phyloP scores from a whole-genome alignment of 2,113 vertebrate genomes.

The Azemiops feae region DNA sequence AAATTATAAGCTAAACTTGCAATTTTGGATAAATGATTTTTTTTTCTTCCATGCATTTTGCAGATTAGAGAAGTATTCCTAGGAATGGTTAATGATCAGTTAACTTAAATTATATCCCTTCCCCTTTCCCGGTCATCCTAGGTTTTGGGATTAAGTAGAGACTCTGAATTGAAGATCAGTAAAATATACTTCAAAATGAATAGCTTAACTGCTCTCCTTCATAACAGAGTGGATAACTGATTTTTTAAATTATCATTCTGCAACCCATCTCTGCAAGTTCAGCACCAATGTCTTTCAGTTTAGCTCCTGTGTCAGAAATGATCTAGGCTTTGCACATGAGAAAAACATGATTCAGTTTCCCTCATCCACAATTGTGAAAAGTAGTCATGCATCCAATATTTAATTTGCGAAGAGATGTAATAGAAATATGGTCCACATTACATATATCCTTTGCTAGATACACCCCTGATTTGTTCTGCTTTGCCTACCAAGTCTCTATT shows the following conservation, averaged over 20 bases:
- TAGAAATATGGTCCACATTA: background rate
- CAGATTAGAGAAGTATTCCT: background rate
- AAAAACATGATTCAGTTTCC: background rate
- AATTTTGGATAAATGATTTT: background rate
- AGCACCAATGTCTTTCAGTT: background rate
- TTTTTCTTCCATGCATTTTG: background rate
- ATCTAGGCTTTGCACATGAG: background rate
- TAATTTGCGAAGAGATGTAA: background rate
- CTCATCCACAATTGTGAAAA: background rate
- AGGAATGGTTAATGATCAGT: background rate
- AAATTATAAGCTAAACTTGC: background rate
- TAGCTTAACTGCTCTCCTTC: background rate
- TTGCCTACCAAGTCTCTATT: background rate
- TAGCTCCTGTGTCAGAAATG: background rate
- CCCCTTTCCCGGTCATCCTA: background rate
- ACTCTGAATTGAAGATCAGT: background rate
- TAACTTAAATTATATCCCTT: background rate
- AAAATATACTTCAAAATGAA: background rate
- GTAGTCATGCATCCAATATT: background rate
- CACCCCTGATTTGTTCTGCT: background rate
- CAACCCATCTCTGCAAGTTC: background rate
- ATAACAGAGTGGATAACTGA: background rate
- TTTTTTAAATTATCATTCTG: background rate
- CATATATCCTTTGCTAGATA: background rate
- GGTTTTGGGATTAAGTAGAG: background rate